phyloP scores from a whole-genome alignment of 2,113 vertebrate genomes.

The Halcyon senegalensis region DNA sequence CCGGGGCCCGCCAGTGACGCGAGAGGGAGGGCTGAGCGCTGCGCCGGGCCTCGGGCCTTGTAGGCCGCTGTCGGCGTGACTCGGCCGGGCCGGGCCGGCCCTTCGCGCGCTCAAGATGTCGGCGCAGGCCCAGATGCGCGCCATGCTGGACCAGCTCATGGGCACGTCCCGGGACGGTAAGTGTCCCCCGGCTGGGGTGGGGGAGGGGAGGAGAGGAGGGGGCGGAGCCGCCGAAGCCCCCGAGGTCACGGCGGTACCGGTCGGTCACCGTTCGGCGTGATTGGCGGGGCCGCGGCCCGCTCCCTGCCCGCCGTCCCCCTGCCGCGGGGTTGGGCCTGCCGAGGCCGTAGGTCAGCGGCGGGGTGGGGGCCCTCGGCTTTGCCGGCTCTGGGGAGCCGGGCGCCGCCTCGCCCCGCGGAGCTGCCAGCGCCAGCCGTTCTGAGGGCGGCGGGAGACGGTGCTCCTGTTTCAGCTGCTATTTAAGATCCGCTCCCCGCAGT shows the following conservation, averaged over 20 bases:
- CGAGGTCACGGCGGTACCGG: neutral
- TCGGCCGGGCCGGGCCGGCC: neutral
- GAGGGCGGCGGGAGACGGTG: no score
- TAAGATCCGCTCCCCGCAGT: neutral
- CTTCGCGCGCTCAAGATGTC: conserved; percentile 81
- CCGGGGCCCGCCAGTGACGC: neutral
- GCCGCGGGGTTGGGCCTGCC: neutral
- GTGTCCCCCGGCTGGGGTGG: conserved; percentile 33
- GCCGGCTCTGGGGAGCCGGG: neutral
- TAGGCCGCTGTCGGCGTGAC: conserved; percentile 51
- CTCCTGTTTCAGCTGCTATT: neutral
- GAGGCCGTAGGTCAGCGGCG: neutral
- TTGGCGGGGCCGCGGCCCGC: conserved; percentile 51
- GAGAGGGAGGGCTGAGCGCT: conserved; percentile 53
- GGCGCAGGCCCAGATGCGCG: conserved; percentile 98
- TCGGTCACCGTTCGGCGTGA: conserved; percentile 8
- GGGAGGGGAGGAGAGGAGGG: neutral
- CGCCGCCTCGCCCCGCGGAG: neutral
- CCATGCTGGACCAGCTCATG: conserved; percentile 99
- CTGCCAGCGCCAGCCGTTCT: neutral
- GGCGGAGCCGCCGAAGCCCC: conserved; percentile 14
- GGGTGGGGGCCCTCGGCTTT: no score
- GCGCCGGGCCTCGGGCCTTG: conserved; percentile 13
- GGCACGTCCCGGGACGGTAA: conserved; percentile 97
- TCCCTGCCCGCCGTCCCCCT: neutral